Evolutionary conservation across 2,113 vertebrate genomes (phyloP), one percentile per base, ranked within the genome.

Genomic region (Gorsachius goisagi): DNA sequence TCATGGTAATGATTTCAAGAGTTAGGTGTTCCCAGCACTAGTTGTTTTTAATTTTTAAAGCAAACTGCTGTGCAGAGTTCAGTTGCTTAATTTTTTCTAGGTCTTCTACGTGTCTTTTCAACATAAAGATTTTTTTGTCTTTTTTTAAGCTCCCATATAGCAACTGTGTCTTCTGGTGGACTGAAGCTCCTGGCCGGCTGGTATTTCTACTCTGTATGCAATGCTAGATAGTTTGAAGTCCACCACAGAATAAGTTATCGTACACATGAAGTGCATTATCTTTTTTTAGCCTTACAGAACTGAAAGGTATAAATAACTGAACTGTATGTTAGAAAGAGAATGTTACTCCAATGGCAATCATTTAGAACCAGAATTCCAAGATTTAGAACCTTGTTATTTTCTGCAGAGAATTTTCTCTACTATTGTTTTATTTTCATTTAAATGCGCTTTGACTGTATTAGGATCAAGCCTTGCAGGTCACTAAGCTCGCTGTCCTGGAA

Each of bases 371-470:
- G 82, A 77, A 95, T 97, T 95, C 53, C 45, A 80, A 63, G 95
- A 95, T 93, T 93, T 93, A 96, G 67, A 60, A 85, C 49, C 5
- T 83, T 20, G 3, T 67, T 88, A 14, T 45, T 63, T 62, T 87
- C 59, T 92, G 12, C 13, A 83, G 62, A 44, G 28, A 56, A 50
- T 76, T 90, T 94, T 93, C 72, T 77, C 41, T 69, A 13, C 58
- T 95, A 20, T 87, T 88, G 67, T 91, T 97, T 96, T 88, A 30
- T 93, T 98, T 97, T 95, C 81, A 83, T 97, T 95, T 62, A 77
- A 32, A 32, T 50, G 39, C 26, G 2, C 68, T 68, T 91, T 86
- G 83, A n/a, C 41, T 72, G 5, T 32, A 32, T 69, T 84, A 56
- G 68, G 37, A 44, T 75, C 33, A 64, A 86, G n/a, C 15, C 68